These are phyloP conservation scores for Rana temporaria DNA, from an alignment of 2,113 vertebrate species.

Conservation along the genomic window DNA sequence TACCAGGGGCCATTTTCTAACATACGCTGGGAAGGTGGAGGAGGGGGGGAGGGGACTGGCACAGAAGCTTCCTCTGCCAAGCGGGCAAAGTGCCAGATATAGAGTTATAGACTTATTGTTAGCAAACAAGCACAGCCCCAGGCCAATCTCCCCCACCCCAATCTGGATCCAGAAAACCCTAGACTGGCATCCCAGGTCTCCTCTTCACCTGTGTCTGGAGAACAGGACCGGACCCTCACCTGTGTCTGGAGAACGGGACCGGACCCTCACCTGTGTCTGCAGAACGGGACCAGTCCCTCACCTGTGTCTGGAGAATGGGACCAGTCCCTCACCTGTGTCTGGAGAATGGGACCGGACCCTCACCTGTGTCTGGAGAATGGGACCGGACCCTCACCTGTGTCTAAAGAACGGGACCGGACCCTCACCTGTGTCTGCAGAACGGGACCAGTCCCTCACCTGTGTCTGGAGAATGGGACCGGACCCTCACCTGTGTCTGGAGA, in stretches of 20 bases:
- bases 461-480: too few relatives aligned
- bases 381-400: background rate
- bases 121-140: background rate
- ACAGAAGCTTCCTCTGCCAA: background rate
- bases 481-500: background rate
- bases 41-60: background rate
- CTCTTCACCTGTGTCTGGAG: too few relatives aligned
- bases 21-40: background rate
- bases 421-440: background rate
- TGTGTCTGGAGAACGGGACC: too few relatives aligned
- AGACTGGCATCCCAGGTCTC: too few relatives aligned
- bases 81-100: background rate
- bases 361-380: too few relatives aligned
- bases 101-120: slow-evolving; percentile 7
- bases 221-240: too few relatives aligned
- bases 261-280: background rate
- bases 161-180: background rate
- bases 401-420: too few relatives aligned
- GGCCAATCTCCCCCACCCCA: background rate
- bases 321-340: background rate
- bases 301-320: too few relatives aligned
- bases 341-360: too few relatives aligned
- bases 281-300: background rate
- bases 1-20: background rate
- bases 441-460: background rate